A percentile compares a stretch with the other conserved stretches of the same genome.
Evolutionary conservation across 2,797 vertebrate species (phyloP).

Genomic region (Crocodylus rhombifer): DNA sequence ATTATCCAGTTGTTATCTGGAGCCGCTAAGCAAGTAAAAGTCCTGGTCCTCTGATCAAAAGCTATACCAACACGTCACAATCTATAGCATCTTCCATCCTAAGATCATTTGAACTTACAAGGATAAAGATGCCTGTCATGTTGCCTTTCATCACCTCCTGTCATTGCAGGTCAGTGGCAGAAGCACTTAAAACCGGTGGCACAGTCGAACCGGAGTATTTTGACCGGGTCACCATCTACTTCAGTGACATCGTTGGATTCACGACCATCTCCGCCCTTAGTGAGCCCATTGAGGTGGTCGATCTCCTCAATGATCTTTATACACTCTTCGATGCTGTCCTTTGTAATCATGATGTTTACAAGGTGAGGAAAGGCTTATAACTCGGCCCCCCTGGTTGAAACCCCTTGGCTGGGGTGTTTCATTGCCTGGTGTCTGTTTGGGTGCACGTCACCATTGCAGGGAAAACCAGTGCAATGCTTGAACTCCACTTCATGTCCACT

Average conservation of each 20-base stretch:
- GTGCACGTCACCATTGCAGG: not conserved
- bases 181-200: conserved; percentile 91
- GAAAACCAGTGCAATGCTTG: not conserved
- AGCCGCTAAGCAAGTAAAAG: not conserved
- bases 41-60: not conserved
- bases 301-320: conserved; percentile 95
- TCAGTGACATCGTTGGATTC: conserved; percentile 94
- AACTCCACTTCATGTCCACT: not conserved
- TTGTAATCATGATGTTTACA: conserved; percentile 93
- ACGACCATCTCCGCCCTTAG: conserved; percentile 95
- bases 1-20: not conserved
- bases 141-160: not conserved
- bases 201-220: conserved; percentile 93
- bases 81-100: not conserved
- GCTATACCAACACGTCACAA: not conserved
- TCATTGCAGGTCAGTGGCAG: conserved; percentile 89
- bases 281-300: conserved; percentile 93
- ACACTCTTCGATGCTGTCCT: conserved; percentile 92
- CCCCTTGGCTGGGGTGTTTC: not conserved
- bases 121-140: not conserved
- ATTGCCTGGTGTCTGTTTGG: not conserved
- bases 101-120: not conserved
- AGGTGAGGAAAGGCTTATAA: conserved; percentile 79
- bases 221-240: conserved; percentile 95
- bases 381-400: not conserved